Conservation (phyloP, 2,113 vertebrate genomes). For the Nesogale talazaci region DNA sequence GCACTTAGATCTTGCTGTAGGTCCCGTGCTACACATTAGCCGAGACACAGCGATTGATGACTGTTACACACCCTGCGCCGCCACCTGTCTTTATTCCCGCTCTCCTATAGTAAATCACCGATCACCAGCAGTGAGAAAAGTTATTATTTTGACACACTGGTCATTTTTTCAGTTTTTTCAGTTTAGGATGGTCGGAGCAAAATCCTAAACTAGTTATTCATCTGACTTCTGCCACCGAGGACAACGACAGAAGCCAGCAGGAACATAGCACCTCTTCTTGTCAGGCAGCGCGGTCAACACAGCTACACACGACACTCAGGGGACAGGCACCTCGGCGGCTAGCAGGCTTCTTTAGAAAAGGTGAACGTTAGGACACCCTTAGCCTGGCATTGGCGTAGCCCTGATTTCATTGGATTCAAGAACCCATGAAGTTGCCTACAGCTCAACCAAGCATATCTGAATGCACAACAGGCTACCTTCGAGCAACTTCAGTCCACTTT, state of each 20-base stretch:
- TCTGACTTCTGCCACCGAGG: neutral
- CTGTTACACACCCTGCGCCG: neutral
- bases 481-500: rapidly evolving
- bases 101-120: rapidly evolving
- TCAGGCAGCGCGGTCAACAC: neutral
- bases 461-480: neutral
- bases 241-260: neutral
- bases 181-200: neutral
- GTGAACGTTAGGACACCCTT: too few relatives aligned
- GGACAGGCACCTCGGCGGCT: neutral
- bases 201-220: neutral
- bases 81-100: neutral
- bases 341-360: neutral
- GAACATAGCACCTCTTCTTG: rapidly evolving
- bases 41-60: neutral
- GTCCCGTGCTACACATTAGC: rapidly evolving
- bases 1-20: rapidly evolving
- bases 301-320: neutral
- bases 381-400: neutral
- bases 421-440: neutral
- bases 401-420: neutral
- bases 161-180: rapidly evolving
- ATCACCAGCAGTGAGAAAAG: neutral
- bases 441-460: neutral
- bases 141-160: neutral